Evolutionary conservation across 2,888 invertebrate genomes (phyloP).

Genomic region (Melieria omissa): DNA sequence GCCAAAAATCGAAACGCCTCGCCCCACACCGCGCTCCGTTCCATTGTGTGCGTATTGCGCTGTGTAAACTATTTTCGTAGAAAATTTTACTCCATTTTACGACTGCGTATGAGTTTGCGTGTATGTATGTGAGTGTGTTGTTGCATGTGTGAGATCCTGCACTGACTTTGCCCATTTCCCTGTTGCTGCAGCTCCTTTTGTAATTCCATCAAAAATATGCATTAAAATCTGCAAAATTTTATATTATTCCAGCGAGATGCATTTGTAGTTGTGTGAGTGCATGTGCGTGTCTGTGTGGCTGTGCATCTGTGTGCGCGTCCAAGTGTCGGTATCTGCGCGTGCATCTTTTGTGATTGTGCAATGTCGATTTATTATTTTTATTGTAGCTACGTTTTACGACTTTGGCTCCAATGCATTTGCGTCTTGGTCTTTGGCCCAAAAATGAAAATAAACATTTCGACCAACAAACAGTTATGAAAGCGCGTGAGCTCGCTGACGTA

Average conservation of each 20-base stretch:
- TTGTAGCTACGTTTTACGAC: constrained; percentile 52
- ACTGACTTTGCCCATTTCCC: background rate
- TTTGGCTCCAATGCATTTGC: constrained; percentile 48
- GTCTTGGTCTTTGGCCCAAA: constrained; percentile 8
- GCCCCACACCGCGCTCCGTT: background rate
- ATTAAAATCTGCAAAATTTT: constrained; percentile 28
- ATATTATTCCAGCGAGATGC: constrained; percentile 16
- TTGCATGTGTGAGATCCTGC: background rate
- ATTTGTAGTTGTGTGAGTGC: constrained; percentile 16
- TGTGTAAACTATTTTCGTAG: constrained; percentile 27
- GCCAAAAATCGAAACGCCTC: constrained; percentile 25
- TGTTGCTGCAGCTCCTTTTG: background rate
- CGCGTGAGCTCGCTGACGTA: too few species aligned
- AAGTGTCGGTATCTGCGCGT: constrained; percentile 21
- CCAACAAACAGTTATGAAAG: background rate
- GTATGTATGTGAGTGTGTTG: background rate
- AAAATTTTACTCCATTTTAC: constrained; percentile 32
- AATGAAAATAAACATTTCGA: background rate
- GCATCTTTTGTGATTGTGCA: constrained; percentile 44
- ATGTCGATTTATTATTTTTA: constrained; percentile 52
- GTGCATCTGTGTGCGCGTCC: background rate
- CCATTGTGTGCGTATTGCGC: background rate
- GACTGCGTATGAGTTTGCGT: constrained; percentile 20
- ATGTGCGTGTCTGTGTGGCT: background rate
- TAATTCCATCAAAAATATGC: constrained; percentile 14